These are phyloP conservation scores for Galeopterus variegatus DNA, from an alignment of 2,113 vertebrate genomes.

Conservation along the genomic window DNA sequence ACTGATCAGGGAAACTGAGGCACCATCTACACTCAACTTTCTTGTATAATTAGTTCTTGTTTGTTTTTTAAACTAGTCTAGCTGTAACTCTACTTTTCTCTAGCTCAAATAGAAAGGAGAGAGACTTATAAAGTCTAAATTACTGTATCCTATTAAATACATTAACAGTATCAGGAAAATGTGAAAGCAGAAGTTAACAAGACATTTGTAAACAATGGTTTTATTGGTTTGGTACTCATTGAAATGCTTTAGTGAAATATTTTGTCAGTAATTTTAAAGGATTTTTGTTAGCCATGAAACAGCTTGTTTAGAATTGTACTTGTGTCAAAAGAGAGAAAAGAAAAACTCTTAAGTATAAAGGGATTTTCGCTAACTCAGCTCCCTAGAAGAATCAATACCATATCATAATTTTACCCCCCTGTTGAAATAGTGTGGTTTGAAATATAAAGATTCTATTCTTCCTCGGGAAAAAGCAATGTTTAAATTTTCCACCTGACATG, in stretches of 20 bases:
- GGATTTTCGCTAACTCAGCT: conserved; percentile 76
- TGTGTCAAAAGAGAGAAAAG: conserved; percentile 53
- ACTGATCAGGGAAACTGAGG: neutral
- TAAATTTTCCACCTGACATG: conserved; percentile 86
- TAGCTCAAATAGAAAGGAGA: neutral
- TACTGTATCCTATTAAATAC: neutral
- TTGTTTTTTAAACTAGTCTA: neutral
- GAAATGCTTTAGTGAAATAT: neutral
- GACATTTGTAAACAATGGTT: neutral
- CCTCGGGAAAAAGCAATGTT: conserved; percentile 79
- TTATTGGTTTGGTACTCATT: neutral
- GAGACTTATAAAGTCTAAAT: neutral
- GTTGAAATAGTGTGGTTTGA: conserved; percentile 65
- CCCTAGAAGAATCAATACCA: conserved; percentile 64
- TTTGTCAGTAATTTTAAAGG: conserved; percentile 42
- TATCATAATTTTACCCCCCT: conserved; percentile 4
- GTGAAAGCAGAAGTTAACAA: conserved; percentile 32
- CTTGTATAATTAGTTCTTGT: neutral
- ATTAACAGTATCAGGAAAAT: conserved; percentile 46
- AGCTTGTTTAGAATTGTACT: conserved; percentile 62
- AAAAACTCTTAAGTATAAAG: conserved; percentile 65
- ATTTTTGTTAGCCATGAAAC: conserved; percentile 57
- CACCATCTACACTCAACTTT: neutral
- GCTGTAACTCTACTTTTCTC: neutral
- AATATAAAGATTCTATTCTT: conserved; percentile 75